These are phyloP conservation scores for Trinorchestia longiramus DNA, from an alignment of 1,140 invertebrate species.

Conservation along the genomic window DNA sequence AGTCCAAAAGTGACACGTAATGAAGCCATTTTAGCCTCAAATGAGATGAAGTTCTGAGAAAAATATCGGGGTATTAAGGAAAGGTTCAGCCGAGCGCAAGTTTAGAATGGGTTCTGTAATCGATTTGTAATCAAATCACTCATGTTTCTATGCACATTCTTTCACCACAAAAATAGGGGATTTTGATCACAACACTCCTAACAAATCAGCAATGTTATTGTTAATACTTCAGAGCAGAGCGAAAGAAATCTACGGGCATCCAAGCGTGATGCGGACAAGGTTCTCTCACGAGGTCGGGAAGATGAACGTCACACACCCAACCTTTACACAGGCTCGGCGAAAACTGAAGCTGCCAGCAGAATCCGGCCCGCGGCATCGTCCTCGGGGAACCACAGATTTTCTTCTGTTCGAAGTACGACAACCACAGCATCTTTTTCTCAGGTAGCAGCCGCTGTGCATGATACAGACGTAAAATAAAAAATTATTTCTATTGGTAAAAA, in stretches of 20 bases:
- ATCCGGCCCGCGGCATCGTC: constrained; percentile 22
- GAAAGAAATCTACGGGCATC: constrained; percentile 23
- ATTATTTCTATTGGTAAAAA: no score
- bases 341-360: constrained; percentile 13
- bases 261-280: constrained; percentile 19
- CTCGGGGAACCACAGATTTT: neutral
- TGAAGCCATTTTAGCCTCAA: constrained; percentile 1
- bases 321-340: neutral
- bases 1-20: neutral
- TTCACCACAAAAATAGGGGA: neutral
- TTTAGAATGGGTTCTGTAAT: neutral
- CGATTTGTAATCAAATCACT: neutral
- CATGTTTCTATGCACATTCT: neutral
- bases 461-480: constrained; percentile 13
- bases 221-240: neutral
- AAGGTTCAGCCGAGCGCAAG: neutral
- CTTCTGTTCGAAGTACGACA: constrained; percentile 31
- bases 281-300: constrained; percentile 33
- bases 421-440: neutral
- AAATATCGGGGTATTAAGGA: neutral
- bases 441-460: neutral
- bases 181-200: neutral
- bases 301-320: neutral
- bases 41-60: neutral
- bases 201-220: neutral